Percentiles rank a stretch among this genome's conserved stretches.
phyloP scores from a whole-genome alignment of 2,888 invertebrate genomes.

The Hydriomena furcata region DNA sequence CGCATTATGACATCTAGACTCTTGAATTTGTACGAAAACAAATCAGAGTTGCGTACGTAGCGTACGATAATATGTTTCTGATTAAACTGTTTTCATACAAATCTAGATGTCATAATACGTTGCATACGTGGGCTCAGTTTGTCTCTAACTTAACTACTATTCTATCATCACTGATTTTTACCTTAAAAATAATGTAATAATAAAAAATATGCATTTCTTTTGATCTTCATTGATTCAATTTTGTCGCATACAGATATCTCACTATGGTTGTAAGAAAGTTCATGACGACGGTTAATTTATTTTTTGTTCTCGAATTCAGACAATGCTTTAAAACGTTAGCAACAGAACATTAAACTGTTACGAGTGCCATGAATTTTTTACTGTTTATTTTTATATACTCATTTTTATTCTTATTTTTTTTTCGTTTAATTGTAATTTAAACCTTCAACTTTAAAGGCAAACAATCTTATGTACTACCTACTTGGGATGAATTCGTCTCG shows the following conservation, averaged over 20 bases:
- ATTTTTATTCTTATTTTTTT: conserved; percentile 35
- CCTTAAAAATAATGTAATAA: neutral
- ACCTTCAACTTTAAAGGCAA: conserved; percentile 24
- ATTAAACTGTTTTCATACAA: no score
- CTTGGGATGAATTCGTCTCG: conserved; percentile 33
- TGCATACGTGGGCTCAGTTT: no score
- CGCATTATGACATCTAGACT: no score
- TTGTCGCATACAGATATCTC: no score
- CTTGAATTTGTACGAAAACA: no score
- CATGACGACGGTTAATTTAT: no score
- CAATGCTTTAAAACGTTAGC: neutral
- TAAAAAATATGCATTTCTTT: conserved; percentile 4
- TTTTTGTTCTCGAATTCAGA: neutral
- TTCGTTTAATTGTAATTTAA: conserved; percentile 35
- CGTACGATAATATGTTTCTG: no score
- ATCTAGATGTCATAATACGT: no score
- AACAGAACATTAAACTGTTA: conserved; percentile 16
- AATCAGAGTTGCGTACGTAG: no score
- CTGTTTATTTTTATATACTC: conserved; percentile 36
- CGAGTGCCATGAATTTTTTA: conserved; percentile 38
- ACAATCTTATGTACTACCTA: conserved; percentile 30
- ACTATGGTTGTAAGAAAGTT: no score
- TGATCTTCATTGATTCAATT: neutral
- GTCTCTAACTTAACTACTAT: no score
- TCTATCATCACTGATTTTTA: no score